Base-by-base conservation (phyloP, 2,113 vertebrate genomes). In the Pleuronectes platessa region DNA sequence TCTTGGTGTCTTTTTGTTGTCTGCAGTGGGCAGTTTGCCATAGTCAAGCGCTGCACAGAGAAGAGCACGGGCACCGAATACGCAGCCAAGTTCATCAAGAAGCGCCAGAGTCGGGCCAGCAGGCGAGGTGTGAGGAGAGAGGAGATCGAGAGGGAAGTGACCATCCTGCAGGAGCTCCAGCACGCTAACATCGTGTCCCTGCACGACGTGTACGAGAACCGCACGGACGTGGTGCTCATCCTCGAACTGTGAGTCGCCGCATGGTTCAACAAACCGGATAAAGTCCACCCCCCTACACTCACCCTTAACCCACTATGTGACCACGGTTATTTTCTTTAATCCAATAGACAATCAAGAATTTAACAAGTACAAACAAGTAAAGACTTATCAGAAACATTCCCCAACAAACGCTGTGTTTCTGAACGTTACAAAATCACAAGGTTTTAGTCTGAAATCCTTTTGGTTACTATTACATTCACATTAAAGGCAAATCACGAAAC, bases 21-120 rank as follows among this genome's bases (percentile, higher is more conserved):
- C 18, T 49, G 1, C 93, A 99, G 98, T 10, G 98, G 98, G 51
- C 97, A 99, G 89, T 99, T 99, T 90, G 98, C 98, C 3, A 95
- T 99, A 0, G 98, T 99, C 89, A 98, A 95, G 92, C 95, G 94
- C 53, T 98, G 97, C 73, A 89, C 55, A 35, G 97, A 99, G 86
- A 97, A 91, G 80, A 95, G 93, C 90, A 95, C 95, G 0, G 95
- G 96, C 0, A 1, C 76, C 1, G 95, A 96, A 45, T 99, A 92
- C 0, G 98, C 98, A 0, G 98, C 97, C 23, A 99, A 99, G 88
- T 99, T 98, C 92, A 98, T 99, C 82, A 99, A 98, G 91, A 99
- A 99, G 88, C 94, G 97, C 0, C 96, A 95, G 90, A 97, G 94
- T 73, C 94, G 85, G 4, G 95, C 89, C 72, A 99, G 98, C 90